Percentiles rank a stretch among this genome's conserved stretches.
phyloP scores from a whole-genome alignment of 2,888 invertebrate species.

The Hydraecia micacea region DNA sequence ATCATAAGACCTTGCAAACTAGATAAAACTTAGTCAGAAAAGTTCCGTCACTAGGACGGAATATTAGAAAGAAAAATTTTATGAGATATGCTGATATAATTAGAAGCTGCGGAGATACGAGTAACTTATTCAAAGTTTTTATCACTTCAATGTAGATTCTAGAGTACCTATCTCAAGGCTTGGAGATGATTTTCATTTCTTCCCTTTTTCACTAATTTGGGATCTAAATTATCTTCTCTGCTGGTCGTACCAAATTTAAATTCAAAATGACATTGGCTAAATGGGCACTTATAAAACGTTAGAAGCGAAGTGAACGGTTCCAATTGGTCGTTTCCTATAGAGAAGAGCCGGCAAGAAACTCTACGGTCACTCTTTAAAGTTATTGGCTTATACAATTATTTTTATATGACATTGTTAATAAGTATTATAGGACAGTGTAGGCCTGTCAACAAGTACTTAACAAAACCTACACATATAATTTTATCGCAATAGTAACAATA shows the following conservation, averaged over 20 bases:
- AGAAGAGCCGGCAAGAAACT: not conserved
- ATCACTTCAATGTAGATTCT: constrained; percentile 2
- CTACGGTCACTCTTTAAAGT: not conserved
- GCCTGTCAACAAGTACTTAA: not conserved
- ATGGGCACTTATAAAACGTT: not conserved
- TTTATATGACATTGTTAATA: too few species aligned
- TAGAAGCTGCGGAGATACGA: constrained; percentile 17
- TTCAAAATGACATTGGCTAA: not conserved
- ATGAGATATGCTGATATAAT: constrained; percentile 15
- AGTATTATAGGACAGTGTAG: not conserved
- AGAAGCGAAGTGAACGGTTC: too few species aligned
- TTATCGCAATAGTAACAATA: not conserved
- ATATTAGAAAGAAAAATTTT: constrained; percentile 33
- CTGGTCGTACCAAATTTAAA: not conserved
- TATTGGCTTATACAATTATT: not conserved
- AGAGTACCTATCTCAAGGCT: not conserved
- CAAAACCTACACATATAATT: not conserved
- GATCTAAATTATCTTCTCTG: not conserved
- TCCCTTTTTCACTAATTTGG: too few species aligned
- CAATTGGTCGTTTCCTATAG: not conserved
- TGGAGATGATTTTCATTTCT: not conserved
- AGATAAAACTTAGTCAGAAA: constrained; percentile 29
- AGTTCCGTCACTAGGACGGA: not conserved
- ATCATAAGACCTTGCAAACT: constrained; percentile 19
- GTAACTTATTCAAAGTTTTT: constrained; percentile 23